These are phyloP conservation scores for Phenganax marumi DNA, from an alignment of 92 coral and sea anemone species.

Conservation along the genomic window DNA sequence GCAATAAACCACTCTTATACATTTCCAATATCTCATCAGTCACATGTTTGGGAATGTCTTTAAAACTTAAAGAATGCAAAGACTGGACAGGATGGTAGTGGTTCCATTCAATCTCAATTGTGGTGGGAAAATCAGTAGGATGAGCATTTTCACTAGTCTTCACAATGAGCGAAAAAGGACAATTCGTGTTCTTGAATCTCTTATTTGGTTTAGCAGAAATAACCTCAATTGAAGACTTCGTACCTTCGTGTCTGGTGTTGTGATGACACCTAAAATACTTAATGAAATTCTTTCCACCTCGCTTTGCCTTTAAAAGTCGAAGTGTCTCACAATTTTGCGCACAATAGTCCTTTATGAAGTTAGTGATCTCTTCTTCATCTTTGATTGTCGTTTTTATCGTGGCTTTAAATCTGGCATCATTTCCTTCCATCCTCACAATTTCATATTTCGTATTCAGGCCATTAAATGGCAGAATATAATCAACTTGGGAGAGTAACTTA, in stretches of 20 bases:
- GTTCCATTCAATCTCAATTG: constrained; percentile 32
- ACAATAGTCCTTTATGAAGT: constrained; percentile 3
- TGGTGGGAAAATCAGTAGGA: not conserved
- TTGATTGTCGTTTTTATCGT: not conserved
- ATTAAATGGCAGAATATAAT: too few species aligned
- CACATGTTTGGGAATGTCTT: constrained; percentile 10
- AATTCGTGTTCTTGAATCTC: constrained; percentile 25
- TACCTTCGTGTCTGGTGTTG: constrained; percentile 16
- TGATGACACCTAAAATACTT: constrained; percentile 30
- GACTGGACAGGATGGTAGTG: constrained; percentile 7
- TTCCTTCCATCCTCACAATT: not conserved
- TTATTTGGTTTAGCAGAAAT: constrained; percentile 6
- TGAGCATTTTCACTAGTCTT: not conserved
- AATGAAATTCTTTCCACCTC: not conserved
- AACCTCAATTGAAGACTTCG: not conserved
- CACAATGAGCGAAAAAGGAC: constrained; percentile 12
- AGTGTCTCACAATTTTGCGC: constrained; percentile 8
- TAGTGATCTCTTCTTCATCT: not conserved
- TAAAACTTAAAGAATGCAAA: constrained; percentile 24
- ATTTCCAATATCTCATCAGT: constrained; percentile 2
- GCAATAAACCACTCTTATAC: constrained; percentile 32
- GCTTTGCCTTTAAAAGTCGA: constrained; percentile 1
- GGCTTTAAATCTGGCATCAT: not conserved
- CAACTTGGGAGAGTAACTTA: too few species aligned
- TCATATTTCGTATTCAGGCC: too few species aligned